phyloP scores from a whole-genome alignment of 2,113 vertebrate species.

The Oncorhynchus gorbuscha region DNA sequence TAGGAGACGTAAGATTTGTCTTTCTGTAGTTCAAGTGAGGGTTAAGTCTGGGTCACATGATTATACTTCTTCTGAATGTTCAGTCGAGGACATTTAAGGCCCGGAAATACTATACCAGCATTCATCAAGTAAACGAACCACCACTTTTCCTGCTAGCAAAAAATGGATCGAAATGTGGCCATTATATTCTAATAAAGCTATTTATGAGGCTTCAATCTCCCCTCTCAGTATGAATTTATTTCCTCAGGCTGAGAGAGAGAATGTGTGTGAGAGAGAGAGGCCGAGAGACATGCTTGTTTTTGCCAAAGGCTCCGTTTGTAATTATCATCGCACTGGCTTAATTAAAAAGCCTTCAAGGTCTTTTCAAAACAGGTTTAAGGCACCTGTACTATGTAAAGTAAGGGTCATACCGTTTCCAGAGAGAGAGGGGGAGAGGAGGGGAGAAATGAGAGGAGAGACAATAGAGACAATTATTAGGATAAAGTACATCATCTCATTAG shows the following conservation, averaged over 20 bases:
- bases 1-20: slow-evolving; percentile 7
- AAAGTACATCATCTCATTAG: slow-evolving; percentile 36
- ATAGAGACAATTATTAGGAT: neutral
- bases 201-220: slow-evolving; percentile 74
- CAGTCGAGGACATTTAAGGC: slow-evolving; percentile 53
- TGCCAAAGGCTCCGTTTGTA: slow-evolving; percentile 59
- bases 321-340: slow-evolving; percentile 65
- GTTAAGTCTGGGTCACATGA: slow-evolving; percentile 38
- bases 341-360: slow-evolving; percentile 62
- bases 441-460: slow-evolving; percentile 38
- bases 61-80: slow-evolving; percentile 39
- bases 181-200: slow-evolving; percentile 76
- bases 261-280: too few species aligned
- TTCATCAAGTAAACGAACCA: slow-evolving; percentile 69
- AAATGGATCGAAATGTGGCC: slow-evolving; percentile 64
- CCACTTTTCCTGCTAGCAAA: slow-evolving; percentile 59
- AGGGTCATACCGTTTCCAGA: neutral
- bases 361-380: slow-evolving; percentile 70
- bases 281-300: slow-evolving; percentile 55
- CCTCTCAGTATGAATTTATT: slow-evolving; percentile 55
- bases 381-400: slow-evolving; percentile 45
- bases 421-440: slow-evolving; percentile 15
- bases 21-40: slow-evolving; percentile 32
- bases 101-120: slow-evolving; percentile 42
- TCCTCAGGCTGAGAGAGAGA: too few species aligned